phyloP scores from a whole-genome alignment of 2,113 vertebrate genomes.

The Ptilorrhoa leucosticta region DNA sequence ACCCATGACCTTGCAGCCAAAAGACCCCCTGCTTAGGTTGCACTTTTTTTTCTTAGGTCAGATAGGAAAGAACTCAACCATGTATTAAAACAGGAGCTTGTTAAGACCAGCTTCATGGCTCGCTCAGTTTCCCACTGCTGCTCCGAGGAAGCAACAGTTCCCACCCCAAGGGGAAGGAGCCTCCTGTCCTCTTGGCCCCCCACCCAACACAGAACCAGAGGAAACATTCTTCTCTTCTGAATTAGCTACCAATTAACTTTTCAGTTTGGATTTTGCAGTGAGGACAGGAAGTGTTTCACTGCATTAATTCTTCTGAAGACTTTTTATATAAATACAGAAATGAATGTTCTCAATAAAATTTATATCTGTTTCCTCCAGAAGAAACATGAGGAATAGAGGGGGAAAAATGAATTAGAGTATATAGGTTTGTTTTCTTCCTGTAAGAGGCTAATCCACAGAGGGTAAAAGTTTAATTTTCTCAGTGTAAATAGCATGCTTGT shows the following conservation, averaged over 20 bases:
- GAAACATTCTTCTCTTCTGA: neutral
- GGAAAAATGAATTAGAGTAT: neutral
- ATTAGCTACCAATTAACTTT: neutral
- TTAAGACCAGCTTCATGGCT: neutral
- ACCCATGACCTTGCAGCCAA: neutral
- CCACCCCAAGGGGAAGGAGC: neutral
- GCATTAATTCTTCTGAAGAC: neutral
- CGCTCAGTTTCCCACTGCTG: neutral
- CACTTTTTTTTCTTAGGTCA: constrained; percentile 7
- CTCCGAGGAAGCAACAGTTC: neutral
- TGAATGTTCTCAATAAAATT: neutral
- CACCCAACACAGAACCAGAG: neutral
- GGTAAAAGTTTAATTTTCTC: neutral
- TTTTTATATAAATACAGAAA: neutral
- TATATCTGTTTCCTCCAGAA: neutral
- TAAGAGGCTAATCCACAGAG: neutral
- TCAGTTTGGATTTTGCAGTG: neutral
- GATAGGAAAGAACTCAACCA: constrained; percentile 4
- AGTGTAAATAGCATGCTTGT: neutral
- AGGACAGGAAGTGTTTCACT: neutral
- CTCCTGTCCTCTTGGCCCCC: accelerated
- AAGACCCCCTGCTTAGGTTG: neutral
- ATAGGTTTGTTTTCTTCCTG: neutral
- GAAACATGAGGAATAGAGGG: neutral
- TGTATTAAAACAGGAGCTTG: neutral